Evolutionary conservation across 1,140 invertebrate species (phyloP).

Genomic region (Diabrotica virgifera): DNA sequence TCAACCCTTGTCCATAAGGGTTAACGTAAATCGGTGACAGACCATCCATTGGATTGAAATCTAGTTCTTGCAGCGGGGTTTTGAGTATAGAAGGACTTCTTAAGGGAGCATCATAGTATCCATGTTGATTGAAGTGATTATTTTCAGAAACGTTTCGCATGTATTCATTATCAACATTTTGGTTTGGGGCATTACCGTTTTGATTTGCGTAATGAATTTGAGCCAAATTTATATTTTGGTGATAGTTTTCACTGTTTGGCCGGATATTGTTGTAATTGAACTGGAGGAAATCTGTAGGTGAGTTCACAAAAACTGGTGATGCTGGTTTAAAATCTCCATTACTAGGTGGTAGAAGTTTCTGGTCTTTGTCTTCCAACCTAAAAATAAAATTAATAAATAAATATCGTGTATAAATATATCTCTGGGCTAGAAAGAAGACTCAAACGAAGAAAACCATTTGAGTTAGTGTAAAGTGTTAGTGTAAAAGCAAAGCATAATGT

Average conservation of each 20-base stretch:
- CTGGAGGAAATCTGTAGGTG: neutral
- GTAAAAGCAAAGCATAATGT: no score
- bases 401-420: no score
- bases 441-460: no score
- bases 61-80: neutral
- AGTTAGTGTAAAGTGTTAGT: no score
- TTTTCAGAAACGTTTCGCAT: no score
- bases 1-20: neutral
- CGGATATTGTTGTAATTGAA: neutral
- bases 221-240: neutral
- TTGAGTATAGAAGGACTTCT: neutral
- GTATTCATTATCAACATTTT: neutral
- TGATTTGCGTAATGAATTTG: neutral
- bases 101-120: neutral
- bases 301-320: neutral
- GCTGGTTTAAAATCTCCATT: no score
- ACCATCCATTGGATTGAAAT: conserved; percentile 8
- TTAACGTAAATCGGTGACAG: conserved; percentile 18
- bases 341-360: no score
- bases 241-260: neutral
- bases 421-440: no score
- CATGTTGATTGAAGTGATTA: no score
- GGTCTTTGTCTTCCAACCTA: neutral
- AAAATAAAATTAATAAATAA: neutral
- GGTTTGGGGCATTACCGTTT: no score